Conservation (phyloP, 2,113 vertebrate species). For the Holacanthus passer region DNA sequence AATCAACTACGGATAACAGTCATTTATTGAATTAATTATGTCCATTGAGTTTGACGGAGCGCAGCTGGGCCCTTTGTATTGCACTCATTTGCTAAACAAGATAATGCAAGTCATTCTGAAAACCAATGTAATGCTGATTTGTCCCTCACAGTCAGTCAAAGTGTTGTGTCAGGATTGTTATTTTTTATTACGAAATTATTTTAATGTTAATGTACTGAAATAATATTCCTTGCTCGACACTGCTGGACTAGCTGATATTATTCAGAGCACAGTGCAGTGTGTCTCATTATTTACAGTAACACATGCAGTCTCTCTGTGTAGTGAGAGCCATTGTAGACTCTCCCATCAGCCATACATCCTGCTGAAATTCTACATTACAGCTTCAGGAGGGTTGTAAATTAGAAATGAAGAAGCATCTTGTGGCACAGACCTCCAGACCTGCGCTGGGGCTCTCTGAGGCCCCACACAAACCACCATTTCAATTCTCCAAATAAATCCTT, state of each 20-base stretch:
- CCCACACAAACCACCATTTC: constrained; percentile 60
- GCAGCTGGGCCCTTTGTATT: constrained; percentile 61
- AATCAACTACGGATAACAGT: constrained; percentile 67
- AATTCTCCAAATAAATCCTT: constrained; percentile 68
- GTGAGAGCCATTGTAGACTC: constrained; percentile 21
- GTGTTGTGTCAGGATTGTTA: constrained; percentile 23
- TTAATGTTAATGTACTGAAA: constrained; percentile 6
- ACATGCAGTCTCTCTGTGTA: constrained; percentile 31
- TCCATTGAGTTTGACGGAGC: constrained; percentile 59
- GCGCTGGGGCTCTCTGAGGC: constrained; percentile 44
- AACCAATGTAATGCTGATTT: constrained; percentile 30
- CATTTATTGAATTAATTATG: constrained; percentile 73
- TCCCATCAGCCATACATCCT: constrained; percentile 61
- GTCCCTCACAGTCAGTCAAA: constrained; percentile 19
- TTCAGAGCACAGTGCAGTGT: constrained; percentile 25
- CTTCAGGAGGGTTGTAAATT: constrained; percentile 69
- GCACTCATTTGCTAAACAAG: constrained; percentile 51
- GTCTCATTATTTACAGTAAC: constrained; percentile 61
- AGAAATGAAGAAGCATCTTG: constrained; percentile 66
- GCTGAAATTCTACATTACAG: constrained; percentile 57
- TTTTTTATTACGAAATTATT: not conserved
- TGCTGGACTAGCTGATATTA: constrained; percentile 33
- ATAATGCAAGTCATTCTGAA: constrained; percentile 53
- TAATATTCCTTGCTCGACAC: constrained; percentile 17
- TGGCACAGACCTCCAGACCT: constrained; percentile 48